phyloP scores from a whole-genome alignment of 2,113 vertebrate species.

The Psephotus haematonotus region DNA sequence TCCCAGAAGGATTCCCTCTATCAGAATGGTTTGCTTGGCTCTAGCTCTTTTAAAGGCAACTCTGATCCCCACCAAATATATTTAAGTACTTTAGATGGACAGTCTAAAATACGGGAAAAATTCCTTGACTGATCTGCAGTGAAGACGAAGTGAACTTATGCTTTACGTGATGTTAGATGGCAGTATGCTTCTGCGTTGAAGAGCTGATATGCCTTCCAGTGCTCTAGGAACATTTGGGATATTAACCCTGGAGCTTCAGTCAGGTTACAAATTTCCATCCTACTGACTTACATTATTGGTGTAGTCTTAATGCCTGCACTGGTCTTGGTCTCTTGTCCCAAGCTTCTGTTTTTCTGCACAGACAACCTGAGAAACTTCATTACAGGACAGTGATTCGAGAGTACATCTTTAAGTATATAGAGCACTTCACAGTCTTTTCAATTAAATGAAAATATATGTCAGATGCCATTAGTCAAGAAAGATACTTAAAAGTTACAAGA shows the following conservation, averaged over 20 bases:
- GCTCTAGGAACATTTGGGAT: not conserved
- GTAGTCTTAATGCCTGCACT: not conserved
- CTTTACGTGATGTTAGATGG: conserved; percentile 50
- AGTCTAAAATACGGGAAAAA: not conserved
- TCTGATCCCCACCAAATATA: not conserved
- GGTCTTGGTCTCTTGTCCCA: not conserved
- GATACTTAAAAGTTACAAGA: not conserved
- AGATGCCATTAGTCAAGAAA: not conserved
- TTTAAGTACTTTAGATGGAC: not conserved
- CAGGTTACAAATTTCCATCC: not conserved
- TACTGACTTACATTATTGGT: not conserved
- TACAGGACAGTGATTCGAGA: not conserved
- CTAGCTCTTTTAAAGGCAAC: not conserved
- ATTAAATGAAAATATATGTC: not conserved
- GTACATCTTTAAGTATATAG: not conserved
- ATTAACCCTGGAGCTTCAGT: conserved; percentile 10
- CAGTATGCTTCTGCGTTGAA: not conserved
- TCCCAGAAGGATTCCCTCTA: not conserved
- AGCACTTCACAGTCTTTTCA: not conserved
- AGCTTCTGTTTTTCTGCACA: not conserved
- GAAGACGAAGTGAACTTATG: not conserved
- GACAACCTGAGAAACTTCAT: not conserved
- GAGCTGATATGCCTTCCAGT: not conserved
- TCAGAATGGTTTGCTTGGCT: not conserved
- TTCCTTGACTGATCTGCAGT: not conserved